These are phyloP conservation scores for Dioctria linearis DNA, from an alignment of 2,888 invertebrate genomes.

Conservation along the genomic window DNA sequence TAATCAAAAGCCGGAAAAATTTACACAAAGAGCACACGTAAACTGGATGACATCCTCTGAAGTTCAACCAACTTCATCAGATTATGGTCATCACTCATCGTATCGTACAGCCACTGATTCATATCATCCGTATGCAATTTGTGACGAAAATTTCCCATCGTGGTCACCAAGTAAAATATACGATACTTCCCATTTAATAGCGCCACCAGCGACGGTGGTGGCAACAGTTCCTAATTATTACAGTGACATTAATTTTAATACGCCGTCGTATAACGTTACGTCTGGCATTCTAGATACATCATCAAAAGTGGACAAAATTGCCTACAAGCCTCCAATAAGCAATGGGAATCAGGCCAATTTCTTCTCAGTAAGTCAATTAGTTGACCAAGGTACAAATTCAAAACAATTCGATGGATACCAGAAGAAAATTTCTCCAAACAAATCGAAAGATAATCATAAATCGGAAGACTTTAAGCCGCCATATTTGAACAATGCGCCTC, in stretches of 20 bases:
- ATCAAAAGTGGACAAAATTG: constrained; percentile 52
- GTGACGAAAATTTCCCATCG: constrained; percentile 72
- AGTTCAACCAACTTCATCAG: neutral
- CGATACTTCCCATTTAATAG: constrained; percentile 46
- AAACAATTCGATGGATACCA: constrained; percentile 47
- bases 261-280: constrained; percentile 1
- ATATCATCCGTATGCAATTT: constrained; percentile 59
- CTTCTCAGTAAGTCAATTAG: constrained; percentile 77
- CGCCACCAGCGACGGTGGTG: constrained; percentile 69
- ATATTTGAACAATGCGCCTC: neutral
- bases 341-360: constrained; percentile 69
- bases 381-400: constrained; percentile 70
- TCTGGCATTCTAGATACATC: neutral
- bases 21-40: constrained; percentile 57
- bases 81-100: constrained; percentile 6
- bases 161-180: constrained; percentile 74
- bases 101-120: constrained; percentile 14
- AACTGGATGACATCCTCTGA: constrained; percentile 61
- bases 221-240: constrained; percentile 60
- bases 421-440: constrained; percentile 10
- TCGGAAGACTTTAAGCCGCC: constrained; percentile 1
- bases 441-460: constrained; percentile 22
- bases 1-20: constrained; percentile 56
- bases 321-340: constrained; percentile 57
- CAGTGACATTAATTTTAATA: constrained; percentile 20